Conservation (phyloP, 2,888 invertebrate species). For the Caenorhabditis sinica region DNA sequence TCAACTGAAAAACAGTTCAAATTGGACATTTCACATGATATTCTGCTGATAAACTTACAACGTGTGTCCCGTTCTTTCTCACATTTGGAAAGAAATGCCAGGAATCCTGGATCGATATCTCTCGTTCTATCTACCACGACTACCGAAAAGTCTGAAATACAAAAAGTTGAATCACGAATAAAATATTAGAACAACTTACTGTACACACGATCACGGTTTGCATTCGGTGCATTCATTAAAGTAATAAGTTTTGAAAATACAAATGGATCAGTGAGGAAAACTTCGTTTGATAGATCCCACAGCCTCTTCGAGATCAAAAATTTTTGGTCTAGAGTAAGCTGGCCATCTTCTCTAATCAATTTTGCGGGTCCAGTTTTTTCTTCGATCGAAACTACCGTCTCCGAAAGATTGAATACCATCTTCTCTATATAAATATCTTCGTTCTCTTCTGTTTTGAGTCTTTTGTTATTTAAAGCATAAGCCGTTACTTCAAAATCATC, state of each 20-base stretch:
- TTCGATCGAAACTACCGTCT: neutral
- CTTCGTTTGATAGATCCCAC: conserved; percentile 4
- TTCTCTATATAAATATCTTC: neutral
- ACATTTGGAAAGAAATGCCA: conserved; percentile 15
- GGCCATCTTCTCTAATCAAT: neutral
- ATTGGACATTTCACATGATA: no score
- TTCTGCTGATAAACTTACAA: conserved; percentile 10
- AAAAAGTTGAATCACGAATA: neutral
- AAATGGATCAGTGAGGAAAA: conserved; percentile 37
- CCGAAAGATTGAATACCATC: neutral
- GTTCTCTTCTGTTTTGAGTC: neutral
- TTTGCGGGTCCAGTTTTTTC: neutral
- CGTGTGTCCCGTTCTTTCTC: neutral
- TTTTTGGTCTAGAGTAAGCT: neutral
- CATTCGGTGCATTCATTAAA: neutral
- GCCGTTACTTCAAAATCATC: neutral
- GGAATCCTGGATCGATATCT: conserved; percentile 13
- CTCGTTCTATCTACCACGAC: conserved; percentile 4
- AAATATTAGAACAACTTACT: conserved; percentile 41
- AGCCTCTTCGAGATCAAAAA: neutral
- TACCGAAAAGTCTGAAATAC: conserved; percentile 24
- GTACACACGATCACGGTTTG: conserved; percentile 29
- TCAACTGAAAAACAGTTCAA: no score
- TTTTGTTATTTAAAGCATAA: no score
- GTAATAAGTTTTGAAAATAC: conserved; percentile 7